phyloP scores from a whole-genome alignment of 2,113 vertebrate species.

The Sebastes fasciatus region DNA sequence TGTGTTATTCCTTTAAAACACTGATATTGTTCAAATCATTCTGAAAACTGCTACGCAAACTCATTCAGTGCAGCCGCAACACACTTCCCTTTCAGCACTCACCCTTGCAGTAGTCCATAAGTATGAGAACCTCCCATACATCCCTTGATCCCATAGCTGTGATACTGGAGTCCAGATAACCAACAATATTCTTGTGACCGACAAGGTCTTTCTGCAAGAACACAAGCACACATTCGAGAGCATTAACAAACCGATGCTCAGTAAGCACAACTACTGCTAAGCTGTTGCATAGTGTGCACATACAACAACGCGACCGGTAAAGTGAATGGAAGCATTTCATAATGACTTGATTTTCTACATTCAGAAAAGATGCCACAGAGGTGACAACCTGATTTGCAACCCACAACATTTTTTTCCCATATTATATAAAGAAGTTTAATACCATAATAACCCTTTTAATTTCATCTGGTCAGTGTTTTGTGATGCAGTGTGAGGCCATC shows the following conservation, averaged over 20 bases:
- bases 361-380: neutral
- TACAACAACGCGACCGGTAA: neutral
- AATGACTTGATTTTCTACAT: neutral
- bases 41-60: neutral
- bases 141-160: slow-evolving; percentile 93
- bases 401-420: too few species aligned
- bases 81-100: slow-evolving; percentile 53
- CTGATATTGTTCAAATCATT: neutral
- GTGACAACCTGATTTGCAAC: neutral
- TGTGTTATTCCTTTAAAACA: neutral
- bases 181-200: slow-evolving; percentile 98
- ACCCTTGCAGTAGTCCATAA: slow-evolving; percentile 99
- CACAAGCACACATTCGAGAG: slow-evolving; percentile 27
- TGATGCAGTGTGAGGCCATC: slow-evolving; percentile 16
- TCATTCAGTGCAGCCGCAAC: neutral
- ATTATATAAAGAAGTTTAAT: neutral
- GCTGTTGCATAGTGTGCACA: neutral
- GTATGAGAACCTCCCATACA: slow-evolving; percentile 98
- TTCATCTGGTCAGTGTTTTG: neutral
- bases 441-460: neutral
- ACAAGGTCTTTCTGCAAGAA: slow-evolving; percentile 91
- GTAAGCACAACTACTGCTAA: neutral
- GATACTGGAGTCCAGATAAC: slow-evolving; percentile 97
- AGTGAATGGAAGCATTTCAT: neutral
- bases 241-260: neutral